Evolutionary conservation across 92 coral and sea anemone genomes (phyloP).

Genomic region (Nematostella vectensis): DNA sequence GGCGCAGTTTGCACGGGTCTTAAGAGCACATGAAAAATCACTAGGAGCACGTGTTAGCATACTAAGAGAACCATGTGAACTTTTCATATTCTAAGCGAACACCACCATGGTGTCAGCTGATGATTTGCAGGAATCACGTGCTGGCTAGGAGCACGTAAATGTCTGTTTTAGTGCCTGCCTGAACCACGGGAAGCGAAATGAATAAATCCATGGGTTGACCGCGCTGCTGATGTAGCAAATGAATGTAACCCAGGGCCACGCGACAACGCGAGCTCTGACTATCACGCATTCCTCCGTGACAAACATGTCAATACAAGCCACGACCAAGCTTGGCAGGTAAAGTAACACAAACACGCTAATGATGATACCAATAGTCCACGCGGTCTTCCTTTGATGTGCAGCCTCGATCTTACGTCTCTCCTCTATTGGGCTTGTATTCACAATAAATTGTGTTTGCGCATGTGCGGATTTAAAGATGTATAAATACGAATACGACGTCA

Average conservation of each 20-base stretch:
- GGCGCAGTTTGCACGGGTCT: no score
- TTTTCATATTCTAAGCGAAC: no score
- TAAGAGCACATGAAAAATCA: no score
- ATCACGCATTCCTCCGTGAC: background rate
- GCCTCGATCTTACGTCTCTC: background rate
- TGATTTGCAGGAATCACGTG: background rate
- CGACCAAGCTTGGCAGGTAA: background rate
- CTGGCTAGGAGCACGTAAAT: background rate
- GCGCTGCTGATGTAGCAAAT: background rate
- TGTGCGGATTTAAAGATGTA: background rate
- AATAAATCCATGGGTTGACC: conserved; percentile 2
- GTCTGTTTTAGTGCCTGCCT: background rate
- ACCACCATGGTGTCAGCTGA: background rate
- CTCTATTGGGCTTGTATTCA: background rate
- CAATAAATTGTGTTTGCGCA: background rate
- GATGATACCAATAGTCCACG: conserved; percentile 1
- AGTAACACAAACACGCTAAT: conserved; percentile 1
- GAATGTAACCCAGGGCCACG: background rate
- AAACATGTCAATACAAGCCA: background rate
- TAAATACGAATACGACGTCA: background rate
- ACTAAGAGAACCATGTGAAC: no score
- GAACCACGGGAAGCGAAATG: background rate
- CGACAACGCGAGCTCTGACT: background rate
- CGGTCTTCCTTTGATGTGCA: background rate
- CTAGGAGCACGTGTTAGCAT: no score